Evolutionary conservation across 1,140 invertebrate species (phyloP).

Genomic region (Galleria mellonella): DNA sequence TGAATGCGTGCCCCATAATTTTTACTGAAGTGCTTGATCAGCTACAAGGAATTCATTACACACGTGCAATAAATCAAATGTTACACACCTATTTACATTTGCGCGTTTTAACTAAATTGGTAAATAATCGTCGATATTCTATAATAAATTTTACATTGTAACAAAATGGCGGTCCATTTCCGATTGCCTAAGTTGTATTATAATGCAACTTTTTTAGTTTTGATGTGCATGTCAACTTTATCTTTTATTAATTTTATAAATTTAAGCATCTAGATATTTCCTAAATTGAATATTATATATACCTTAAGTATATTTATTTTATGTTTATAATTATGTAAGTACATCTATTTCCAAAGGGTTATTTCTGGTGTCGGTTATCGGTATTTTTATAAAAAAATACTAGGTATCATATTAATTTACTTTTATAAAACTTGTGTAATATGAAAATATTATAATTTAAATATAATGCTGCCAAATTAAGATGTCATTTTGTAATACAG

Average conservation of each 20-base stretch:
- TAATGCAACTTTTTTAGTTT: not conserved
- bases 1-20: slow-evolving; percentile 58
- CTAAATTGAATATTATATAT: not conserved
- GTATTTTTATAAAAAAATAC: no score
- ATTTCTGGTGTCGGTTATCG: slow-evolving; percentile 17
- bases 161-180: slow-evolving; percentile 25
- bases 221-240: not conserved
- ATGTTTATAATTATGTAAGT: slow-evolving; percentile 1
- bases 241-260: not conserved
- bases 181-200: not conserved
- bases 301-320: not conserved
- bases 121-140: slow-evolving; percentile 10
- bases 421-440: no score
- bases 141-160: not conserved
- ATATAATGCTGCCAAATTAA: slow-evolving; percentile 34
- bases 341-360: slow-evolving; percentile 2
- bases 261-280: not conserved
- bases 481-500: slow-evolving; percentile 25
- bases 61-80: slow-evolving; percentile 45
- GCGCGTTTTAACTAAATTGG: slow-evolving; percentile 9
- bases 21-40: slow-evolving; percentile 61
- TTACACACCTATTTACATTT: slow-evolving; percentile 20
- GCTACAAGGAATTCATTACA: slow-evolving; percentile 40
- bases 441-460: no score
- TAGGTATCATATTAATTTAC: no score